Conservation (phyloP, 2,888 invertebrate genomes). For the Tillus elongatus region DNA sequence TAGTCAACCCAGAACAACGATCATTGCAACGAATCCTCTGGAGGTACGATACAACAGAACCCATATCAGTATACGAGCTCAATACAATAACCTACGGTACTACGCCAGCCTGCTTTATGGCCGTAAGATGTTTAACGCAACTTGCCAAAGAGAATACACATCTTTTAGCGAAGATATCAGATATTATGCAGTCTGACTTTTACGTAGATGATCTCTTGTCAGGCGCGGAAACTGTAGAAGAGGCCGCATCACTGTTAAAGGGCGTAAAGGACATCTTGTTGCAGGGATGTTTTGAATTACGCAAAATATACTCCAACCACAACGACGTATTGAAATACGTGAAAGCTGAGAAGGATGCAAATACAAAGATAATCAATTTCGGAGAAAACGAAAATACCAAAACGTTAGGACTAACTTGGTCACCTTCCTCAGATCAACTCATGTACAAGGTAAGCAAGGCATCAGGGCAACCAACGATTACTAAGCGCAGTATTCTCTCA, state of each 20-base stretch:
- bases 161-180: background rate
- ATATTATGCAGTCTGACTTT: background rate
- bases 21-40: background rate
- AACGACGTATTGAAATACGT: slow-evolving; percentile 1
- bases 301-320: background rate
- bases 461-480: background rate
- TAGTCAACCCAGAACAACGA: background rate
- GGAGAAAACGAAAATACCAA: background rate
- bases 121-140: background rate
- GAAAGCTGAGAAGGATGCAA: background rate
- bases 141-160: background rate
- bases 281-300: background rate
- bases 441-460: background rate
- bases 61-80: background rate
- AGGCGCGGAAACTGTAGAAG: background rate
- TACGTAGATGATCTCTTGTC: slow-evolving; percentile 1
- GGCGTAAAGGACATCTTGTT: background rate
- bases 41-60: background rate
- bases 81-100: slow-evolving; percentile 1
- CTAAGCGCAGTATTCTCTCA: background rate
- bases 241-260: background rate
- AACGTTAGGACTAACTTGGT: slow-evolving; percentile 1
- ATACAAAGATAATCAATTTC: background rate
- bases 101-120: background rate
- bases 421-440: background rate